phyloP scores from a whole-genome alignment of 2,888 invertebrate species.

The Tethea ocularis region DNA sequence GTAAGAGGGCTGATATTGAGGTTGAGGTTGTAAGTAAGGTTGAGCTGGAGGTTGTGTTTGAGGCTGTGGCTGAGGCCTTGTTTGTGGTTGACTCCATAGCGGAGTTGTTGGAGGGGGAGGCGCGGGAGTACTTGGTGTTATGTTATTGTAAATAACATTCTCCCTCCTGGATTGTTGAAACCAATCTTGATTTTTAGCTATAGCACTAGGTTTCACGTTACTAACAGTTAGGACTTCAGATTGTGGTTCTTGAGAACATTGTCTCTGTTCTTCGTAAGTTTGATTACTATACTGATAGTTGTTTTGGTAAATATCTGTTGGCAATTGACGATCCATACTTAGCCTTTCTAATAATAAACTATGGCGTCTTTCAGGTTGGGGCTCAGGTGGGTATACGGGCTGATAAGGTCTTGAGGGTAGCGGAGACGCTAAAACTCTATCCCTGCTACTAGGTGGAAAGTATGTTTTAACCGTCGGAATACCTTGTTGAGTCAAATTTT shows the following conservation, averaged over 20 bases:
- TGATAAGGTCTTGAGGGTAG: conserved; percentile 63
- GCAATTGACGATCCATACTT: conserved; percentile 74
- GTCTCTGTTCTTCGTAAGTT: conserved; percentile 58
- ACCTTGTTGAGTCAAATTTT: conserved; percentile 61
- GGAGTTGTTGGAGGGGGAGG: conserved; percentile 41
- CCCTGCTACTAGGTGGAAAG: conserved; percentile 62
- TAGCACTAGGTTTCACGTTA: conserved; percentile 75
- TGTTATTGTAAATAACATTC: conserved; percentile 58
- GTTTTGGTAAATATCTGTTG: conserved; percentile 68
- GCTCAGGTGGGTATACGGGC: conserved; percentile 59
- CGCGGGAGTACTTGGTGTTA: conserved; percentile 49
- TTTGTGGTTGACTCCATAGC: conserved; percentile 33
- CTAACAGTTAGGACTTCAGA: conserved; percentile 73
- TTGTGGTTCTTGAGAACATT: conserved; percentile 69
- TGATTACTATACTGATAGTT: conserved; percentile 57
- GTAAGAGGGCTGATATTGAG: conserved; percentile 50
- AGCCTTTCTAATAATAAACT: conserved; percentile 72
- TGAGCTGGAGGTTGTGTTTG: conserved; percentile 30
- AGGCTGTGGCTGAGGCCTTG: conserved; percentile 37
- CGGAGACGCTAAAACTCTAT: conserved; percentile 60
- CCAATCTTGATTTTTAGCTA: conserved; percentile 77
- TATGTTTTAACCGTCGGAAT: conserved; percentile 70
- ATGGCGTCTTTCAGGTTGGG: conserved; percentile 69
- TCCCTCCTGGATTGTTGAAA: conserved; percentile 67
- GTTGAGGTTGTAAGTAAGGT: conserved; percentile 24